These are phyloP conservation scores for Pseudopleuronectes americanus DNA, from an alignment of 2,797 vertebrate genomes.

Conservation along the genomic window DNA sequence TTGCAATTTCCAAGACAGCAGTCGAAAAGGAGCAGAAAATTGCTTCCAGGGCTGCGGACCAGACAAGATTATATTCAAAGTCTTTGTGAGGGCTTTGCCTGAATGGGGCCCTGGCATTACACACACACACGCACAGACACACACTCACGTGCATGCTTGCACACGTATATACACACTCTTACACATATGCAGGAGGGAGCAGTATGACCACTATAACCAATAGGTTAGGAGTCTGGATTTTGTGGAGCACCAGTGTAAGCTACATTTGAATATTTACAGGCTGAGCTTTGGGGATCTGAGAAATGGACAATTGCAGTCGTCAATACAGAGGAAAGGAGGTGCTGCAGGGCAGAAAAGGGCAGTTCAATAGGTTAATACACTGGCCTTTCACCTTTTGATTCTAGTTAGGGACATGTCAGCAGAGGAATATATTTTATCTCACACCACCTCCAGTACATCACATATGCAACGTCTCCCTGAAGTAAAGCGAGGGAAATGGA, in stretches of 20 bases:
- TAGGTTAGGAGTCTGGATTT: constrained; percentile 84
- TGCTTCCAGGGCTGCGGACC: constrained; percentile 86
- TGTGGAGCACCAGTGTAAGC: constrained; percentile 76
- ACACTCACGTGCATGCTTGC: background rate
- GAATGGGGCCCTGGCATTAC: constrained; percentile 80
- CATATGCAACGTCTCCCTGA: constrained; percentile 44
- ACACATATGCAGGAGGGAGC: constrained; percentile 36
- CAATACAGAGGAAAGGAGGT: constrained; percentile 81
- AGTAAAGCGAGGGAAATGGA: constrained; percentile 49
- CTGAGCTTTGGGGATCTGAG: constrained; percentile 76
- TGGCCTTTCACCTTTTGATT: constrained; percentile 89
- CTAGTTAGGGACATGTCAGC: constrained; percentile 84
- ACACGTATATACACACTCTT: constrained; percentile 12
- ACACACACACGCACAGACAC: constrained; percentile 40
- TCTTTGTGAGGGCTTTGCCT: constrained; percentile 85
- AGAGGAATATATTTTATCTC: constrained; percentile 83
- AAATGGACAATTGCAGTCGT: constrained; percentile 85
- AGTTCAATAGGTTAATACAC: constrained; percentile 88
- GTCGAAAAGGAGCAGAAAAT: constrained; percentile 89
- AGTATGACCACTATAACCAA: constrained; percentile 77
- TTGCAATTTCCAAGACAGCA: constrained; percentile 87
- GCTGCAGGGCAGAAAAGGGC: constrained; percentile 73
- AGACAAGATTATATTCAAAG: constrained; percentile 89
- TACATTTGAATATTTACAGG: constrained; percentile 84
- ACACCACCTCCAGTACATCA: constrained; percentile 53